Evolutionary conservation across 2,888 invertebrate genomes (phyloP).

Genomic region (Tipula lateralis): DNA sequence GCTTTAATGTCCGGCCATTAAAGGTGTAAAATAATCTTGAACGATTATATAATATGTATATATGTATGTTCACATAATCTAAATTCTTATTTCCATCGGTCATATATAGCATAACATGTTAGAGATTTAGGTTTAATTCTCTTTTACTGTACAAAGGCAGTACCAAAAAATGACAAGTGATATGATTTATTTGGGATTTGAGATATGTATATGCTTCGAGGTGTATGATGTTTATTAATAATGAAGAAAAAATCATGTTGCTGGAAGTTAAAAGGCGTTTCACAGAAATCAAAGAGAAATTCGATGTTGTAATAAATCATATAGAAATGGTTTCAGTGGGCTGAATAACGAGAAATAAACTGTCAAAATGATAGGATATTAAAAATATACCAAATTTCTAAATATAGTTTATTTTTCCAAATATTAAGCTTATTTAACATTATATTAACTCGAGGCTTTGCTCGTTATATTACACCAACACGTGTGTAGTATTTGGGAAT

Average conservation of each 20-base stretch:
- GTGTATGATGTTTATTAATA: neutral
- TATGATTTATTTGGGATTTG: neutral
- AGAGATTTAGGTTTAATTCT: neutral
- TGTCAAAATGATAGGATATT: too few relatives aligned
- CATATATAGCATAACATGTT: neutral
- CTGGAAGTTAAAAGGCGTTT: neutral
- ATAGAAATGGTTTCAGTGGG: neutral
- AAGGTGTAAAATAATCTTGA: neutral
- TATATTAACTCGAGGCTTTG: too few relatives aligned
- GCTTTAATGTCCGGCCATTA: neutral
- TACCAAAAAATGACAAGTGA: neutral
- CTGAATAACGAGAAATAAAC: neutral
- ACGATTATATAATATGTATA: neutral
- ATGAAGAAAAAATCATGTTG: neutral
- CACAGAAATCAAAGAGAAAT: neutral
- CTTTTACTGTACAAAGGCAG: neutral
- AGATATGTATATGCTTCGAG: neutral
- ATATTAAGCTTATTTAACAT: too few relatives aligned
- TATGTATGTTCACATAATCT: neutral
- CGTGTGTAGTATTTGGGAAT: too few relatives aligned
- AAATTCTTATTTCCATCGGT: neutral
- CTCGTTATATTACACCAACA: too few relatives aligned
- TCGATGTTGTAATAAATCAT: neutral
- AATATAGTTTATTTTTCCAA: too few relatives aligned
- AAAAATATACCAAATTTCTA: too few relatives aligned